phyloP scores from a whole-genome alignment of 2,797 vertebrate species.

The Okamejei kenojei region DNA sequence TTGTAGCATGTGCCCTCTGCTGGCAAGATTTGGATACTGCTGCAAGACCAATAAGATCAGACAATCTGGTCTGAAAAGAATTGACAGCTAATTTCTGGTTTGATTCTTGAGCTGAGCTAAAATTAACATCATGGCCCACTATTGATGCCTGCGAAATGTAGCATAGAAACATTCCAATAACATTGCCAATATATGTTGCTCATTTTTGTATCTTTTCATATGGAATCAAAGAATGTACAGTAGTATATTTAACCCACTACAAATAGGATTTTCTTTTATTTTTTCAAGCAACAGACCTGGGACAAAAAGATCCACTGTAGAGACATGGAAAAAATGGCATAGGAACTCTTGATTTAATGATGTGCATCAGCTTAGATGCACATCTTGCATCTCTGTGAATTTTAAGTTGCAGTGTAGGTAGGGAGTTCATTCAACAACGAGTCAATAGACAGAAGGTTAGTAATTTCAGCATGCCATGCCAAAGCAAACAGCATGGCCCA shows the following conservation, averaged over 20 bases:
- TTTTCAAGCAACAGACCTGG: neutral
- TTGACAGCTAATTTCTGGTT: neutral
- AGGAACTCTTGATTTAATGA: neutral
- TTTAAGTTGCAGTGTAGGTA: neutral
- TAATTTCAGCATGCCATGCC: neutral
- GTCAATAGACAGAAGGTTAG: neutral
- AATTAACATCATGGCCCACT: neutral
- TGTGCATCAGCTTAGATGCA: neutral
- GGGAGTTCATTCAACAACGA: neutral
- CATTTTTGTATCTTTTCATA: neutral
- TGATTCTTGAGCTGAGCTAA: no score
- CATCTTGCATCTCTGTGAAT: neutral
- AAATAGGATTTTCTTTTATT: neutral
- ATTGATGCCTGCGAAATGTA: neutral
- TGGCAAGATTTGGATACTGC: neutral
- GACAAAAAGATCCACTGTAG: neutral
- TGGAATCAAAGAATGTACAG: neutral
- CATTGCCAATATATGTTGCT: neutral
- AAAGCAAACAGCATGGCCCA: neutral
- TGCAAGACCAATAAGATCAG: neutral
- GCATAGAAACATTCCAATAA: neutral
- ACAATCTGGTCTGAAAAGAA: neutral
- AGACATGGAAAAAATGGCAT: neutral
- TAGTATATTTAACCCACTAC: neutral
- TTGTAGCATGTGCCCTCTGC: neutral